Percentiles rank a stretch among this genome's conserved stretches.
These are phyloP conservation scores for Nannoperca obscura DNA, from an alignment of 2,797 vertebrate species.

Conservation along the genomic window DNA sequence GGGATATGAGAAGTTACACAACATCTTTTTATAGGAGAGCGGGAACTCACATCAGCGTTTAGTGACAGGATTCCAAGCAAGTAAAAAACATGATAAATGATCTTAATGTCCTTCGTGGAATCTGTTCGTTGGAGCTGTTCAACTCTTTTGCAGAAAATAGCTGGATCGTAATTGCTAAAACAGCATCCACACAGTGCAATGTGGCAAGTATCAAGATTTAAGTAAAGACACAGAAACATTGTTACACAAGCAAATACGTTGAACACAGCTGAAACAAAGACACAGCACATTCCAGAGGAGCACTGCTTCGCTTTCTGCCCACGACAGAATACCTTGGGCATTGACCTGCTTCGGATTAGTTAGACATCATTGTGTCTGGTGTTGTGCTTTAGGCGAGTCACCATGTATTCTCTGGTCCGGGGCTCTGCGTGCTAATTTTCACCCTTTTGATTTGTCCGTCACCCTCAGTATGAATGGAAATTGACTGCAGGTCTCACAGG, in stretches of 20 bases:
- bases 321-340: conserved; percentile 10
- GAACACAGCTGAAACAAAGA: conserved; percentile 27
- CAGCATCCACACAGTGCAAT: background rate
- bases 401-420: conserved; percentile 38
- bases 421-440: conserved; percentile 42
- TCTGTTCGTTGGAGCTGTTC: background rate
- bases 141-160: background rate
- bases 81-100: conserved; percentile 10
- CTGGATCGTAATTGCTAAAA: conserved; percentile 27
- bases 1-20: conserved; percentile 58
- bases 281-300: background rate
- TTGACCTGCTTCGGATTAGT: conserved; percentile 44
- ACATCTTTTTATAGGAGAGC: conserved; percentile 47
- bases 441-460: conserved; percentile 18
- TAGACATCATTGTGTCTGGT: conserved; percentile 20
- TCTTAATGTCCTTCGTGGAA: conserved; percentile 20
- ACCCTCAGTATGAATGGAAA: conserved; percentile 56
- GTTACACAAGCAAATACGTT: conserved; percentile 21
- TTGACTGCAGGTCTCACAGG: conserved; percentile 72
- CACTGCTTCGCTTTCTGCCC: conserved; percentile 7
- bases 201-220: conserved; percentile 9
- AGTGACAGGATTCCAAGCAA: conserved; percentile 29
- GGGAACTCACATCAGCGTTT: conserved; percentile 36
- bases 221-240: conserved; percentile 17
- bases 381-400: conserved; percentile 56